Evolutionary conservation across 1,140 invertebrate genomes (phyloP).

Genomic region (Venustaconcha ellipsiformis): DNA sequence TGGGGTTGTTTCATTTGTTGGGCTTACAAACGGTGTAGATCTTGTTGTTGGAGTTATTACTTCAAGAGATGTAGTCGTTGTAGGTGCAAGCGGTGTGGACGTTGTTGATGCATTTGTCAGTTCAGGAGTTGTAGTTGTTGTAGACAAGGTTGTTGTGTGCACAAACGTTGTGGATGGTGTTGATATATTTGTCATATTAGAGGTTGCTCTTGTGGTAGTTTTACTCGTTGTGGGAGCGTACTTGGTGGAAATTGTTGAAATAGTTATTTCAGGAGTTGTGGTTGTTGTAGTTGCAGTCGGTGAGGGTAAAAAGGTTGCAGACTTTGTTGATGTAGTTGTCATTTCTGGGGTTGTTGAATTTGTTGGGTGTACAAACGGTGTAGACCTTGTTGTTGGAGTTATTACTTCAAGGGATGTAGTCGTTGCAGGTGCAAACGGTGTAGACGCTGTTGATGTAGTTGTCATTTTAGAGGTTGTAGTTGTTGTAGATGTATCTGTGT

Average conservation of each 20-base stretch:
- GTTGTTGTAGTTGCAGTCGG: conserved; percentile 2
- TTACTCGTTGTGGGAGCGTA: neutral
- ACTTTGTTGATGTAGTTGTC: conserved; percentile 5
- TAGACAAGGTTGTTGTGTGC: neutral
- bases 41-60: conserved; percentile 2
- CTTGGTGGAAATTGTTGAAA: neutral
- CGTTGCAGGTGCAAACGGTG: neutral
- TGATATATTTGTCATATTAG: neutral
- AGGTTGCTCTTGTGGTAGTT: neutral
- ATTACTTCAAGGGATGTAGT: conserved; percentile 2
- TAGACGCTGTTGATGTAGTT: conserved; percentile 4
- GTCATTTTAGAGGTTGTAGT: conserved; percentile 1
- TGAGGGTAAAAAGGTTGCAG: conserved; percentile 1
- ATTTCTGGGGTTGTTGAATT: neutral
- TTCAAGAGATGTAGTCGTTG: conserved; percentile 2
- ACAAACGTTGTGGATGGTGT: neutral
- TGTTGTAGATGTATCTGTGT: conserved; percentile 1
- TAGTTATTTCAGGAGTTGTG: neutral
- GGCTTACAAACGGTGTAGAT: neutral
- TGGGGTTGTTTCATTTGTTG: conserved; percentile 3
- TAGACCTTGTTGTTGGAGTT: conserved; percentile 3
- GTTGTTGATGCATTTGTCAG: conserved; percentile 1
- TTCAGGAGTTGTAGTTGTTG: conserved; percentile 8
- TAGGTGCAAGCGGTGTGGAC: neutral
- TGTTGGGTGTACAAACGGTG: neutral